Percentiles rank a stretch among this genome's conserved stretches.
phyloP scores from a whole-genome alignment of 1,140 invertebrate genomes.

The Nebria ingens region DNA sequence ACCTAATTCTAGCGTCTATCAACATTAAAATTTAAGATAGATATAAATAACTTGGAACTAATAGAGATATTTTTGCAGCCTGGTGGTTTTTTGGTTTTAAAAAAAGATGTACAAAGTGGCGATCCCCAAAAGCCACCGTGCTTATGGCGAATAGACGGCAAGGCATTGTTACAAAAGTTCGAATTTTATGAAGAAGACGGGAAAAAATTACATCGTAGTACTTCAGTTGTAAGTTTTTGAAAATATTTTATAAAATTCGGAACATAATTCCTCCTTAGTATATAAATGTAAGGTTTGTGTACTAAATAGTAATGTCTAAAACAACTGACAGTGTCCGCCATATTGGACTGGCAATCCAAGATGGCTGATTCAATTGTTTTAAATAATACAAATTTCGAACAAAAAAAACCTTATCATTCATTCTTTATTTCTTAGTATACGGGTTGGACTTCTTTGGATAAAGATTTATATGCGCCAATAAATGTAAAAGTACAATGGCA shows the following conservation, averaged over 20 bases:
- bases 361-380: no score
- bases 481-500: constrained; percentile 24
- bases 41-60: background rate
- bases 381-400: no score
- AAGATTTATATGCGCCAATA: constrained; percentile 27
- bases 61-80: constrained; percentile 22
- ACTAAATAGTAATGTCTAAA: no score
- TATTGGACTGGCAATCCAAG: no score
- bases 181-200: constrained; percentile 59
- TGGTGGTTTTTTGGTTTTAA: constrained; percentile 30
- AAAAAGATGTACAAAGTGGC: constrained; percentile 29
- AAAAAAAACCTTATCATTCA: background rate
- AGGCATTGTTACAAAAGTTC: constrained; percentile 66
- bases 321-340: no score
- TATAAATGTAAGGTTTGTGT: no score
- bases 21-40: no score
- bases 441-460: constrained; percentile 32
- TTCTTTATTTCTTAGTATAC: constrained; percentile 27
- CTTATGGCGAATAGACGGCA: constrained; percentile 71
- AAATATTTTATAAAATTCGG: constrained; percentile 16
- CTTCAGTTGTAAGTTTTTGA: constrained; percentile 63
- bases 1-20: no score
- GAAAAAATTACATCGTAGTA: constrained; percentile 61
- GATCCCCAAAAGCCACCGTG: constrained; percentile 27
- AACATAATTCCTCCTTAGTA: no score